These are phyloP conservation scores for Drosophila fuyamai DNA, from an alignment of 1,140 invertebrate genomes.

Conservation along the genomic window DNA sequence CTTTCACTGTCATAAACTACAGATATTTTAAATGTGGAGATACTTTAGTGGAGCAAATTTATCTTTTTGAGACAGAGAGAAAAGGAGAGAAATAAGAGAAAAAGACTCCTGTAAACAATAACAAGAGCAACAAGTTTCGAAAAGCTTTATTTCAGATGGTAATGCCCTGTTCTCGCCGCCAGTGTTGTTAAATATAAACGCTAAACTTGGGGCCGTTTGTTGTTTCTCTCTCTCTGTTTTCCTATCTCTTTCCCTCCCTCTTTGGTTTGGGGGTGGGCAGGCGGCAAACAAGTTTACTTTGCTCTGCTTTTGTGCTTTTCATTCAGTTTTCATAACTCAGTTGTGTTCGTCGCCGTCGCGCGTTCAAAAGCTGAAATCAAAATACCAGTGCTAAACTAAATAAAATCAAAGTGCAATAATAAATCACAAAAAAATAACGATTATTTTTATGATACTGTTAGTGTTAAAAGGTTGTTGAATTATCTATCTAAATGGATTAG, in stretches of 20 bases:
- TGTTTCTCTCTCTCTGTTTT: constrained; percentile 9
- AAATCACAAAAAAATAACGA: constrained; percentile 23
- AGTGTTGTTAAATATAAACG: constrained; percentile 34
- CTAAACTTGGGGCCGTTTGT: neutral
- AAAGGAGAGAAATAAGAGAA: neutral
- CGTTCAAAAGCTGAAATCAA: constrained; percentile 69
- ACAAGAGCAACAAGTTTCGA: constrained; percentile 44
- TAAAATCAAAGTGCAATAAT: constrained; percentile 16
- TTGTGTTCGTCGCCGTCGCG: constrained; percentile 75
- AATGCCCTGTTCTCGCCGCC: constrained; percentile 28
- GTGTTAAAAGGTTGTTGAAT: neutral
- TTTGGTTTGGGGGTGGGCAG: constrained; percentile 23
- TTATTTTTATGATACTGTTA: constrained; percentile 14
- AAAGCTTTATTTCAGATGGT: constrained; percentile 31
- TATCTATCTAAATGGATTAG: constrained; percentile 10
- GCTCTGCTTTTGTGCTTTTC: constrained; percentile 67
- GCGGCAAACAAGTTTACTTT: constrained; percentile 56
- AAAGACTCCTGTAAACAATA: constrained; percentile 25
- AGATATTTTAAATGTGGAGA: constrained; percentile 2
- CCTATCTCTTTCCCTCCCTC: constrained; percentile 10
- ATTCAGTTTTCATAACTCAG: constrained; percentile 73
- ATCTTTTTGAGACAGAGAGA: neutral
- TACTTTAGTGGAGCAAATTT: neutral
- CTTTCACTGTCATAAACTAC: neutral
- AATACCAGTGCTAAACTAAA: constrained; percentile 19